Base-by-base conservation (phyloP, 2,888 invertebrate species). In the Machimus atricapillus region DNA sequence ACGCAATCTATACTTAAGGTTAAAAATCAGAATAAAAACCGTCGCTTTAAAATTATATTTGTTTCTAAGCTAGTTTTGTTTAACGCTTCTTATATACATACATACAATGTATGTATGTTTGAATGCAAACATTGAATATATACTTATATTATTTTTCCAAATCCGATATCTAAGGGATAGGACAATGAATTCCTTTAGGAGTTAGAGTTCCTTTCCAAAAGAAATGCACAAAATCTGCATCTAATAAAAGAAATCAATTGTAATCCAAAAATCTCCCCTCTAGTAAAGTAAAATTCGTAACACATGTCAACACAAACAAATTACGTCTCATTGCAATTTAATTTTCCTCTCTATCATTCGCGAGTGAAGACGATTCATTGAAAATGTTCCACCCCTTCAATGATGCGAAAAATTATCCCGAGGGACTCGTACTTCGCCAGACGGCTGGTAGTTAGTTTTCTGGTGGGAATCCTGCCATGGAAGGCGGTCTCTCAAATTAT, bases 291-390 rank as follows among this genome's bases (percentile, higher is more conserved):
- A 89, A 89, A 90, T 90, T 89, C 89, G 89, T 89, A 90, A 90
- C 90, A 90, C 90, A 90, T 90, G 89, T 90, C 90, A 90, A 89
- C 89, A 89, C 89, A 90, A 89, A 90, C 89, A 89, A 89, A 90
- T 90, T 90, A 89, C 89, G 89, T 81, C 89, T 90, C 89, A 89
- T 89, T 89, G 89, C 87, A 88, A 89, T 89, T 88, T 89, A 89
- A 88, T 89, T 88, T 88, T 86, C 79, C 81, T 73, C 16, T 73
- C 74, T 85, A 74, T 46, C 43, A 31, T 43, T 27, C 43, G 58
- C 8, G 14, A n/a, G 43, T 8, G 31, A 14, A 86, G 81, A 76
- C 77, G 77, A 34, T 37, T 86, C 82, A 81, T 73, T 86, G 86
- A 46, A 82, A 87, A 66, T 86, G 52, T 82, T 81, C 79, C 73